Evolutionary conservation across 2,113 vertebrate species (phyloP), one percentile per base, ranked within the genome.

Genomic region (Prunella fulvescens): DNA sequence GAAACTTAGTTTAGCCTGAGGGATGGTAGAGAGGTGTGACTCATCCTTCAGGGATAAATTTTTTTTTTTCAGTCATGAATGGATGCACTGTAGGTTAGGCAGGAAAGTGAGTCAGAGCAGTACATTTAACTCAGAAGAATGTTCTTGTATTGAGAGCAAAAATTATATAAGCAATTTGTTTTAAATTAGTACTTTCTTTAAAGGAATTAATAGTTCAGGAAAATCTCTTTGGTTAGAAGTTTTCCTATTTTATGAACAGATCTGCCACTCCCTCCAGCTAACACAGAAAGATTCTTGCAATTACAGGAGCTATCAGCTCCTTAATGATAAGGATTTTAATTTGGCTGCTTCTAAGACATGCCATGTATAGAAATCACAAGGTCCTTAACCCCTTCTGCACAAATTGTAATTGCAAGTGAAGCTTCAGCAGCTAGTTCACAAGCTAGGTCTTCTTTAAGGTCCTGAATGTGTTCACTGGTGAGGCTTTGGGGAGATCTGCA

Each of bases 321-420:
- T 92, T 94, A 90, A 92, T 88, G 71, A 88, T 84, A 86, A 94
- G 76, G 86, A 76, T 95, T 96, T 95, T 93, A 95, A 93, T 92
- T 82, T 95, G 76, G n/a, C 37, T 67, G 45, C n/a, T 94, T 92
- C 79, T 71, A 86, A 95, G 60, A 71, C 48, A 47, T 28, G 69
- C 56, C 71, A 15, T 65, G 86, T 92, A 84, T 95, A 86, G 79
- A 95, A 95, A 97, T 92, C 54, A 92, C 58, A 80, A 79, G 37
- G 57, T 65, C 65, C 40, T 51, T 50, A 40, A 65, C 81, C 77
- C 54, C 56, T 83, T 87, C 88, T 86, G 64, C 9, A 37, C 44
- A 69, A 58, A 90, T 73, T 77, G 70, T 92, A 86, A 90, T 90
- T 92, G 62, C 65, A 86, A 93, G 44, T 81, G 67, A 81, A 90